Percentiles rank a stretch among this genome's conserved stretches.
Evolutionary conservation across 1,140 invertebrate species (phyloP).

Genomic region (Apocrypta bakeri): DNA sequence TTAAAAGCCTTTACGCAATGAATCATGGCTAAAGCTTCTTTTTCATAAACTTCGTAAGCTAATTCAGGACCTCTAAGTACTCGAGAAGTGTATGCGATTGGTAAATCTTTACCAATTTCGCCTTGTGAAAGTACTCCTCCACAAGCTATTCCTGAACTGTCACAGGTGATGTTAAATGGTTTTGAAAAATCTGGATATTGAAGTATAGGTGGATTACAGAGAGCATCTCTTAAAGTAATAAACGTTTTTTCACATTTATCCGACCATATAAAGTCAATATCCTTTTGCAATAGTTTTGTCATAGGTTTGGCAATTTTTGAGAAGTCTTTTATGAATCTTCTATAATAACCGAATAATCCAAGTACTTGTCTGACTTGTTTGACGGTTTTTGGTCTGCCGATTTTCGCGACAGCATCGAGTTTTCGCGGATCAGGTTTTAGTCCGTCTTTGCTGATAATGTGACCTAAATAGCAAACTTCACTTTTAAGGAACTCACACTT

Average conservation of each 20-base stretch:
- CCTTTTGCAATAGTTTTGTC: slow-evolving; percentile 53
- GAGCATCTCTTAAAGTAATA: background rate
- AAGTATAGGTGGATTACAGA: background rate
- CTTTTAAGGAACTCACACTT: no score
- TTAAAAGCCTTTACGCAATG: background rate
- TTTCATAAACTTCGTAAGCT: slow-evolving; percentile 49
- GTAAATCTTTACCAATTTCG: slow-evolving; percentile 53
- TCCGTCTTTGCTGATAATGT: no score
- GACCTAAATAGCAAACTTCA: no score
- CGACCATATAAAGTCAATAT: background rate
- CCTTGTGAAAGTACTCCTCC: no score
- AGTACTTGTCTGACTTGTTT: no score
- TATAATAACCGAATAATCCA: no score
- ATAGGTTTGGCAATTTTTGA: slow-evolving; percentile 54
- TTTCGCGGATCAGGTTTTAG: no score
- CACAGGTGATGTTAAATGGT: no score
- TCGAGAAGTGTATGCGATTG: background rate
- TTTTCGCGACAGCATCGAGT: no score
- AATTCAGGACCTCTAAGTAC: slow-evolving; percentile 58
- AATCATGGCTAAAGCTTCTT: background rate
- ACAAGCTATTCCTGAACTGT: no score
- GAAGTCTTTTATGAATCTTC: no score
- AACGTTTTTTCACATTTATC: background rate
- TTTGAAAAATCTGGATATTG: background rate
- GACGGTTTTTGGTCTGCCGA: no score